Evolutionary conservation across 2,113 vertebrate genomes (phyloP), one percentile per base, ranked within the genome.

Genomic region (Nestor notabilis): DNA sequence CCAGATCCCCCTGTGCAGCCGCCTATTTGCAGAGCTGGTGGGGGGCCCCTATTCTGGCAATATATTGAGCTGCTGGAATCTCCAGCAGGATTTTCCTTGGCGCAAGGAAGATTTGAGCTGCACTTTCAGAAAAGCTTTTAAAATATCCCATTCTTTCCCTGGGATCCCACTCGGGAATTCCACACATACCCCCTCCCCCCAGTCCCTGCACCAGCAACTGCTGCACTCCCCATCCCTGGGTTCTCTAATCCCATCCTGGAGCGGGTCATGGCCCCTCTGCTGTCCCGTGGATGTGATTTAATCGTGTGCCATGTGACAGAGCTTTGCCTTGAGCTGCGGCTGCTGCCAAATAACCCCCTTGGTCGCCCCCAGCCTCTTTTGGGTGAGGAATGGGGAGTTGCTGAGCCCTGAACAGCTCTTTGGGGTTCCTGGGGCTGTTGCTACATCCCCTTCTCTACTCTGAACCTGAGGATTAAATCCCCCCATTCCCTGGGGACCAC

Each of bases 181-280:
- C 9, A 5, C 19, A 17, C 9, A 5, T 17, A 17, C 66, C 28
- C 17, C 25, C 3, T 1, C 12, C 8, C 20, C 3, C 27, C 7
- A 17, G 52, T 76, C 83, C 11, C 33, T 4, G 35, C 31, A 39
- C 5, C 17, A 1, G 0, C 47, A 16, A 11, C 8, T 4, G 1
- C 69, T 0, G 2, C 10, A 3, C 7, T 2, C 0, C 1, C 58
- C 13, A 7, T 6, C 39, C 85, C 4, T 0, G 43, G 10, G 4
- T 17, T 21, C 86, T 56, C 56, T 60, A 55, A 96, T 86, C 71
- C 91, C 23, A 0, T 13, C 25, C 9, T 3, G 31, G 39, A 77
- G 60, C 1, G 4, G 9, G 4, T 44, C 5, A 1, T 0, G 23
- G 49, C 70, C 92, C 61, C 89, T 71, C 76, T 28, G 75, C 78